Percentiles rank a stretch among this genome's conserved stretches.
phyloP scores from a whole-genome alignment of 2,113 vertebrate genomes.

The Brachyistius frenatus region DNA sequence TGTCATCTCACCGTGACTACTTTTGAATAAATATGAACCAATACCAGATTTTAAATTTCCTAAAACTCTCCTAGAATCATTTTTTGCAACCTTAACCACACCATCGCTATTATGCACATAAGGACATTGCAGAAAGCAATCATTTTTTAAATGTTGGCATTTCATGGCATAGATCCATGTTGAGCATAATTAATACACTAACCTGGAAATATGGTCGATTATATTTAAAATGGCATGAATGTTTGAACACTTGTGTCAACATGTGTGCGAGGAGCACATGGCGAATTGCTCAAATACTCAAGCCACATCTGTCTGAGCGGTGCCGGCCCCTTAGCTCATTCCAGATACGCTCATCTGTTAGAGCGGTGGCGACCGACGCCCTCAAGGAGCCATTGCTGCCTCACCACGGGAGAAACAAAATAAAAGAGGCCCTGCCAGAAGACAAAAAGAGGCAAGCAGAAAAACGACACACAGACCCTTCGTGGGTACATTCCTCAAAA shows the following conservation, averaged over 20 bases:
- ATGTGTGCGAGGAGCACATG: neutral
- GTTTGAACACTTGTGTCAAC: neutral
- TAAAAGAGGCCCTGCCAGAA: slow-evolving; percentile 71
- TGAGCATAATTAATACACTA: neutral
- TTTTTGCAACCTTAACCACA: too few relatives aligned
- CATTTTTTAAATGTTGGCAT: too few relatives aligned
- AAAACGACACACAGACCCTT: slow-evolving; percentile 34
- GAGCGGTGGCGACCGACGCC: slow-evolving; percentile 72
- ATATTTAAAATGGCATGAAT: neutral
- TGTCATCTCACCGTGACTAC: too few relatives aligned
- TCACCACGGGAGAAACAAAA: slow-evolving; percentile 72
- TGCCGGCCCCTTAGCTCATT: slow-evolving; percentile 71
- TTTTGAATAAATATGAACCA: too few relatives aligned
- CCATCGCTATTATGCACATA: too few relatives aligned
- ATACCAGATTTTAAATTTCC: too few relatives aligned
- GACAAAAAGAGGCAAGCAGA: slow-evolving; percentile 19
- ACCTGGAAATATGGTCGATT: neutral
- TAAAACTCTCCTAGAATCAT: too few relatives aligned
- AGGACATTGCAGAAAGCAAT: too few relatives aligned
- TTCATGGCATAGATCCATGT: neutral
- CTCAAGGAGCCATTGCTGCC: slow-evolving; percentile 72
- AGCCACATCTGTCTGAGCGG: slow-evolving; percentile 73
- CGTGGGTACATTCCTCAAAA: slow-evolving; percentile 45
- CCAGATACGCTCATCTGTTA: slow-evolving; percentile 78
- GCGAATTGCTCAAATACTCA: slow-evolving; percentile 65